phyloP scores from a whole-genome alignment of 1,140 invertebrate species.

The Schlechtendalia chinensis region DNA sequence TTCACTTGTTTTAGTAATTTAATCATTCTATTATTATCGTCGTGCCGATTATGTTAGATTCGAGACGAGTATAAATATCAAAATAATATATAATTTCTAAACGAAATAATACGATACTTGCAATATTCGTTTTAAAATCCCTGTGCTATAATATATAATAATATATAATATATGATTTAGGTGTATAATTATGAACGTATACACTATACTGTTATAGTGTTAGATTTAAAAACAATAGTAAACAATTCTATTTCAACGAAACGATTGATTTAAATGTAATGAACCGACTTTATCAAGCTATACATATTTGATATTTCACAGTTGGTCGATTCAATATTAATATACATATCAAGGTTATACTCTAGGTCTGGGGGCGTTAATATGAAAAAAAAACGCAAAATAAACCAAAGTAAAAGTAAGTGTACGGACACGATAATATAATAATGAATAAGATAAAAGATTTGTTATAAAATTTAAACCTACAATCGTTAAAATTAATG shows the following conservation, averaged over 20 bases:
- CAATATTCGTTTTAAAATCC: no score
- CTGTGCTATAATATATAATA: no score
- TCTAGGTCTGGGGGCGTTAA: constrained; percentile 24
- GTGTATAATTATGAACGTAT: no score
- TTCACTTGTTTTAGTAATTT: constrained; percentile 34
- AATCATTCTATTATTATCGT: constrained; percentile 13
- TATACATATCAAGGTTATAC: constrained; percentile 27
- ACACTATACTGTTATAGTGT: no score
- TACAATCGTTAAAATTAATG: not conserved
- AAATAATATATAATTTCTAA: not conserved
- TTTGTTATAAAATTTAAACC: constrained; percentile 14
- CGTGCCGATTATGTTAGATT: not conserved
- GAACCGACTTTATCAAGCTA: not conserved
- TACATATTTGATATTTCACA: not conserved
- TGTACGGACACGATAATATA: not conserved
- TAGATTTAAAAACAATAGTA: not conserved
- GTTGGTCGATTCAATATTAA: not conserved
- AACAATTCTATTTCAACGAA: not conserved
- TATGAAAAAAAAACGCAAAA: constrained; percentile 7
- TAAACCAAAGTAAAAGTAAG: constrained; percentile 28
- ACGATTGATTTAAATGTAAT: not conserved
- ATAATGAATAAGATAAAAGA: not conserved
- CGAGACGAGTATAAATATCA: not conserved
- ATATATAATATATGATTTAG: no score
- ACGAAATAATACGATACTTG: not conserved